Percentiles rank a stretch among this genome's conserved stretches.
phyloP scores from a whole-genome alignment of 2,888 invertebrate genomes.

The Trichogramma dendrolimi region DNA sequence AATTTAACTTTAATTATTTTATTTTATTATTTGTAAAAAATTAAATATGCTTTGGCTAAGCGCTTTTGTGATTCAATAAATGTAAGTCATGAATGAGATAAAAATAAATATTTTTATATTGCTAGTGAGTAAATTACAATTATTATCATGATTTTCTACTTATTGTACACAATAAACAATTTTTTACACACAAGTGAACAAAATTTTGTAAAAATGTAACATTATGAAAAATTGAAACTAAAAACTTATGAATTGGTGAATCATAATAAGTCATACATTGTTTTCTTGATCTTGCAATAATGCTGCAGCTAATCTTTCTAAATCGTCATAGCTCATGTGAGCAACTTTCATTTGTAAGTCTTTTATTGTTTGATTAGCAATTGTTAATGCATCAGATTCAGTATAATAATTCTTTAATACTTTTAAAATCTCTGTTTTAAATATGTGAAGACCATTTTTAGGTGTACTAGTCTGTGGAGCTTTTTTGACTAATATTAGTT shows the following conservation, averaged over 20 bases:
- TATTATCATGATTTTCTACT: not conserved
- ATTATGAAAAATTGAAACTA: no score
- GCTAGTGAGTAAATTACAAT: slow-evolving; percentile 14
- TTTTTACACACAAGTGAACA: not conserved
- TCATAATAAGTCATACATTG: slow-evolving; percentile 47
- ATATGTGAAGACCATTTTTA: slow-evolving; percentile 49
- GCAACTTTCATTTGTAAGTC: slow-evolving; percentile 56
- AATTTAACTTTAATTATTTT: slow-evolving; percentile 22
- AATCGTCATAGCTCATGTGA: slow-evolving; percentile 59
- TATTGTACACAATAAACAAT: not conserved
- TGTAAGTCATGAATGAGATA: slow-evolving; percentile 25
- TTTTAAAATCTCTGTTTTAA: slow-evolving; percentile 59
- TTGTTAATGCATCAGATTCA: slow-evolving; percentile 62
- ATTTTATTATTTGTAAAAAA: slow-evolving; percentile 19
- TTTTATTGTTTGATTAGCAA: slow-evolving; percentile 60
- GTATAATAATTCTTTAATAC: slow-evolving; percentile 62
- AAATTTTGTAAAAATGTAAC: not conserved
- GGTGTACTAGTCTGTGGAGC: slow-evolving; percentile 50
- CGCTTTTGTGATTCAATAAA: slow-evolving; percentile 17
- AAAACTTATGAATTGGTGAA: not conserved
- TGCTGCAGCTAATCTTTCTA: slow-evolving; percentile 60
- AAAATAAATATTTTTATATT: slow-evolving; percentile 27
- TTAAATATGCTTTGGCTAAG: slow-evolving; percentile 24
- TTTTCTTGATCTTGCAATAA: slow-evolving; percentile 68
- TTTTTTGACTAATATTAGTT: slow-evolving; percentile 69